A percentile compares a stretch with the other conserved stretches of the same genome.
These are phyloP conservation scores for Gymnodraco acuticeps DNA, from an alignment of 2,797 vertebrate species.

Conservation along the genomic window DNA sequence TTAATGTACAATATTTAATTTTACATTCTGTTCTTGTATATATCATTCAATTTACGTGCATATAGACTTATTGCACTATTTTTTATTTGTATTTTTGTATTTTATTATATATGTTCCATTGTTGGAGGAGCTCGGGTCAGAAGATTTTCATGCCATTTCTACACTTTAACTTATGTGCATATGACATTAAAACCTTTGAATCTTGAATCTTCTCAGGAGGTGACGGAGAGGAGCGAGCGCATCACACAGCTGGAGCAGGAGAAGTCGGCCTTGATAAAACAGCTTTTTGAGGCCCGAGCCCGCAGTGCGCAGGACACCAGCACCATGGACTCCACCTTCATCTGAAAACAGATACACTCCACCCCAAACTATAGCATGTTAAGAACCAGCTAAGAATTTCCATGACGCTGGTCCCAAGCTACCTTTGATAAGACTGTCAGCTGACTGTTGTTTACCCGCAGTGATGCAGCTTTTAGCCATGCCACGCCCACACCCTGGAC, in stretches of 20 bases:
- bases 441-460: slow-evolving; percentile 62
- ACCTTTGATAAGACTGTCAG: slow-evolving; percentile 35
- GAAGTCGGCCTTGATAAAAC: slow-evolving; percentile 95
- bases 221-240: slow-evolving; percentile 92
- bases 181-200: too few species aligned
- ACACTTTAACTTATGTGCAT: too few species aligned
- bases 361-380: slow-evolving; percentile 2
- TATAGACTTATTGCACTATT: too few species aligned
- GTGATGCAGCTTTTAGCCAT: slow-evolving; percentile 66
- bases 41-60: too few species aligned
- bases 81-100: too few species aligned
- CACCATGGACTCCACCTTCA: slow-evolving; percentile 96
- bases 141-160: too few species aligned
- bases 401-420: slow-evolving; percentile 16
- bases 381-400: slow-evolving; percentile 18
- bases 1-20: too few species aligned
- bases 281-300: slow-evolving; percentile 94
- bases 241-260: slow-evolving; percentile 97
- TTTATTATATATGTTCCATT: too few species aligned
- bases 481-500: slow-evolving; percentile 68
- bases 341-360: slow-evolving; percentile 78
- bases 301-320: slow-evolving; percentile 85
- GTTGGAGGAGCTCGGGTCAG: too few species aligned
- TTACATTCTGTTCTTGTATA: too few species aligned
- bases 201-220: slow-evolving; percentile 84